Base-by-base conservation (phyloP, 2,797 vertebrate genomes). In the Lithobates sylvaticus region DNA sequence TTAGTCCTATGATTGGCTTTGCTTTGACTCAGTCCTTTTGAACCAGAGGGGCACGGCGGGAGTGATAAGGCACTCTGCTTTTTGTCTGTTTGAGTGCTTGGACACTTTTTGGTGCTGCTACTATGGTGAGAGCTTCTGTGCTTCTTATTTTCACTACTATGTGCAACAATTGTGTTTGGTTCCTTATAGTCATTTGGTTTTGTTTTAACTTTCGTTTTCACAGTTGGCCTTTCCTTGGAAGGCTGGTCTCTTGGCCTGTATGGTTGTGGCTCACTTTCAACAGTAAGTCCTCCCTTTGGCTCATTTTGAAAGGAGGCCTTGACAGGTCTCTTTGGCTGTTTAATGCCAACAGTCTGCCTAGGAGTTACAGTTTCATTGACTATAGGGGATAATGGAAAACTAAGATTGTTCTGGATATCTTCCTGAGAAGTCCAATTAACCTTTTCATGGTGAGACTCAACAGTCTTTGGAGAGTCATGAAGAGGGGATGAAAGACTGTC, bases 141-240 rank as follows among this genome's bases (percentile, higher is more conserved):
- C 88, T 94, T 94, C 88, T 88, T 94, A 71, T 91, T 95, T 27
- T 94, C 94, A 0, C 86, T 74, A 13, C 89, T 32, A 1, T 85
- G 47, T 42, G 88, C 89, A 74, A 84, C 92, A 1, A 69, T 81
- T 2, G 85, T 74, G 88, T 93, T 95, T 21, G 1, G 5, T n/a
- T 93, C 91, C 84, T 84, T 90, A 89, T 91, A 92, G 47, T 89
- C 44, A 0, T 79, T 84, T 23, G 75, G 81, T 88, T 93, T 94
- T 1, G 85, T 91, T 67, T 89, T 91, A 2, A 81, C 89, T 95
- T 97, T 95, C 88, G 92, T 96, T 93, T 97, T 98, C 7, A 95
- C 95, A 88, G 96, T 97, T 10, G 92, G 95, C 89, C 94, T 94
- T 50, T 96, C 94, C 86, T 92, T 94, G 89, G 94, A 94, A 87